Percentiles rank a stretch among this genome's conserved stretches.
These are phyloP conservation scores for Melanargia galathea DNA, from an alignment of 2,888 invertebrate species.

Conservation along the genomic window DNA sequence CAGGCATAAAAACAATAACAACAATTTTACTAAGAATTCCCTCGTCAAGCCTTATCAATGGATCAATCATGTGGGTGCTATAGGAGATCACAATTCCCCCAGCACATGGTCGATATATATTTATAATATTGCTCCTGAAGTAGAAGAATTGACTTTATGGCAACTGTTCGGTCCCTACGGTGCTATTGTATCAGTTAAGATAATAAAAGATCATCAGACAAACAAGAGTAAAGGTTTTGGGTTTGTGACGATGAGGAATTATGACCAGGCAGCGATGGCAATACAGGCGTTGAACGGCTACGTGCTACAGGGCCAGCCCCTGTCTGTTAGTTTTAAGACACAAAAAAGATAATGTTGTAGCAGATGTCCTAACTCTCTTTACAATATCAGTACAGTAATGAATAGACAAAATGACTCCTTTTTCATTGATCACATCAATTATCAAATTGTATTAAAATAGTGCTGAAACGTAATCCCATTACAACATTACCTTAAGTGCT, in stretches of 20 bases:
- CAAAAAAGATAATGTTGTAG: conserved; percentile 81
- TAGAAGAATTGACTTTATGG: conserved; percentile 79
- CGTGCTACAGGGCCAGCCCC: conserved; percentile 73
- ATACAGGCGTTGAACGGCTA: conserved; percentile 80
- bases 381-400: conserved; percentile 80
- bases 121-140: conserved; percentile 79
- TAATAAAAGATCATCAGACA: conserved; percentile 80
- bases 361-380: conserved; percentile 66
- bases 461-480: conserved; percentile 58
- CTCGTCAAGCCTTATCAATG: conserved; percentile 77
- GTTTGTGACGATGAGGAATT: conserved; percentile 81
- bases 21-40: conserved; percentile 74
- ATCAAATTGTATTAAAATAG: conserved; percentile 60
- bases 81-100: conserved; percentile 76
- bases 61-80: conserved; percentile 78
- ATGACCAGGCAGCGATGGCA: conserved; percentile 81
- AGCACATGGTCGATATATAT: conserved; percentile 81
- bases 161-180: conserved; percentile 81
- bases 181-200: conserved; percentile 82
- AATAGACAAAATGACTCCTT: conserved; percentile 70
- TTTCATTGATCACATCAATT: conserved; percentile 71
- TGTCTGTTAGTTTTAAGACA: conserved; percentile 81
- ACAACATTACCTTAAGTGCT: conserved; percentile 61
- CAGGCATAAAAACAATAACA: conserved; percentile 78
- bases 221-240: conserved; percentile 82